phyloP scores from a whole-genome alignment of 2,888 invertebrate species.

The Cerastis rubricosa region DNA sequence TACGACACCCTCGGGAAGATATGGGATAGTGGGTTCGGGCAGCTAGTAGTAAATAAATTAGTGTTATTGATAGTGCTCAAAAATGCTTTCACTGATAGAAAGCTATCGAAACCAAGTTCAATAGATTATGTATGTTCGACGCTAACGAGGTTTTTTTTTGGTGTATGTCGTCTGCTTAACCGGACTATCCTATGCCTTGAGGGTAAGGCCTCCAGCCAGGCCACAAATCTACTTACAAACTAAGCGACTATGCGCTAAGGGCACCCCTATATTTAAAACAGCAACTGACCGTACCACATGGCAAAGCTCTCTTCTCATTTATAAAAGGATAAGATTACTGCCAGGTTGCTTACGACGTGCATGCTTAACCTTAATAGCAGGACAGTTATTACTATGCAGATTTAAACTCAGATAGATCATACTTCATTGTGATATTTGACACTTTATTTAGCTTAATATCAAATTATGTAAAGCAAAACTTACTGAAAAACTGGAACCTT shows the following conservation, averaged over 20 bases:
- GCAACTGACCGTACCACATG: not conserved
- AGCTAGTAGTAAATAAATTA: too few relatives aligned
- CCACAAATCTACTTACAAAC: too few relatives aligned
- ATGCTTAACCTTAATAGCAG: not conserved
- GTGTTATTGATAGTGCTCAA: not conserved
- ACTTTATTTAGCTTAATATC: not conserved
- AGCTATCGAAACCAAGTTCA: not conserved
- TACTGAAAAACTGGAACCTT: constrained; percentile 93
- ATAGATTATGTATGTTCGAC: not conserved
- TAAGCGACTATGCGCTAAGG: too few relatives aligned
- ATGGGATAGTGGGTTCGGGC: too few relatives aligned
- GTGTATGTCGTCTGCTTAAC: too few relatives aligned
- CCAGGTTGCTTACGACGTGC: not conserved
- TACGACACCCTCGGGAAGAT: too few relatives aligned
- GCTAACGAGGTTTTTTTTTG: too few relatives aligned
- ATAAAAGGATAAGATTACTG: not conserved
- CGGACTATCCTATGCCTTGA: too few relatives aligned
- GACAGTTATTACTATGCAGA: not conserved
- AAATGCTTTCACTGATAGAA: not conserved
- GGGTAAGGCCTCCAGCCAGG: too few relatives aligned
- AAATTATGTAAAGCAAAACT: constrained; percentile 70
- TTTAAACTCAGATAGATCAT: not conserved
- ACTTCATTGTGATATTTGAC: not conserved
- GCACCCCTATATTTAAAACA: too few relatives aligned
- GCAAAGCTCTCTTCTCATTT: not conserved